Percentiles rank a stretch among this genome's conserved stretches.
phyloP scores from a whole-genome alignment of 2,888 invertebrate genomes.

The Heliconius aoede region DNA sequence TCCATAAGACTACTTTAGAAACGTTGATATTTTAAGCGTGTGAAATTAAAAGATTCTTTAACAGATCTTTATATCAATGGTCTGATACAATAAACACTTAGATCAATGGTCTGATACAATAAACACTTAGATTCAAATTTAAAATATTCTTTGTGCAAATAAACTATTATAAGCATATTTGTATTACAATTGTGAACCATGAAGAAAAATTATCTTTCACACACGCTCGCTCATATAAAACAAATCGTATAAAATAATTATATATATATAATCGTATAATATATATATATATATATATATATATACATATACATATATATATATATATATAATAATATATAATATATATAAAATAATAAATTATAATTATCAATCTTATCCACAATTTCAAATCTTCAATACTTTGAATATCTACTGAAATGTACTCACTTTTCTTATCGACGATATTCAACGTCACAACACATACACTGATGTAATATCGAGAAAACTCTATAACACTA shows the following conservation, averaged over 20 bases:
- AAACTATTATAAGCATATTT: too few species aligned
- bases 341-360: too few species aligned
- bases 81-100: background rate
- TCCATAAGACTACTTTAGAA: background rate
- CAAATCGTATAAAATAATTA: too few species aligned
- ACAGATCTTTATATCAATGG: background rate
- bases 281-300: too few species aligned
- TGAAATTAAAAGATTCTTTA: background rate
- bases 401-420: background rate
- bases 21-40: background rate
- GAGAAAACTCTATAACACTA: background rate
- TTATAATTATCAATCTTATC: background rate
- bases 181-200: too few species aligned
- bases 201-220: background rate
- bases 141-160: too few species aligned
- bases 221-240: background rate
- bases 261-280: too few species aligned
- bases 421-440: slow-evolving; percentile 33
- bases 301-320: too few species aligned
- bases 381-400: background rate
- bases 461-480: slow-evolving; percentile 9
- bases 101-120: background rate
- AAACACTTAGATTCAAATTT: too few species aligned
- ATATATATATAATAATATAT: too few species aligned
- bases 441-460: slow-evolving; percentile 20